phyloP scores from a whole-genome alignment of 2,113 vertebrate genomes.

The Litocranius walleri region DNA sequence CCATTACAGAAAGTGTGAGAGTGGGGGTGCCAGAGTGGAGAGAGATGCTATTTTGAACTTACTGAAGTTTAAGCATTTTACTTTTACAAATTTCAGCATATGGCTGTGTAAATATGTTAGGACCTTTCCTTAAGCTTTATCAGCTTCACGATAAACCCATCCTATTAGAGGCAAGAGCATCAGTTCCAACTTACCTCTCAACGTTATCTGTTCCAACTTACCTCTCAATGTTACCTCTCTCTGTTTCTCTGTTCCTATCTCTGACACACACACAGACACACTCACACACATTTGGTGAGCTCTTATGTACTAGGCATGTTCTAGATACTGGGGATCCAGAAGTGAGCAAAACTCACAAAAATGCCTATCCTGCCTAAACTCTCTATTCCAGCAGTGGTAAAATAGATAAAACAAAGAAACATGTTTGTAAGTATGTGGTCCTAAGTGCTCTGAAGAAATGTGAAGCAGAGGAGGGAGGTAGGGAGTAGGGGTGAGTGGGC shows the following conservation, averaged over 20 bases:
- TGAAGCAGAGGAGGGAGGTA: neutral
- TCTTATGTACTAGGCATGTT: neutral
- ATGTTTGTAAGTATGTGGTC: neutral
- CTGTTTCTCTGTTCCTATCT: neutral
- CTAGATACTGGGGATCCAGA: neutral
- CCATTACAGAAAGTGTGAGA: neutral
- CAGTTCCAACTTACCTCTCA: neutral
- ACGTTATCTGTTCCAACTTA: neutral
- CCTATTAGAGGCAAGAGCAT: neutral
- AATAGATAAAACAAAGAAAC: neutral
- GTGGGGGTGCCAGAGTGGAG: neutral
- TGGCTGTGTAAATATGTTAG: neutral
- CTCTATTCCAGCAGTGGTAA: neutral
- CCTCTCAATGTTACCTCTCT: neutral
- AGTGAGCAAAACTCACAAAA: neutral
- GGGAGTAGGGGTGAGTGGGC: neutral
- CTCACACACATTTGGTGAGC: neutral
- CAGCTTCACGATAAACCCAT: neutral
- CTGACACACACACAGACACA: neutral
- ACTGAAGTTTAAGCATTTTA: neutral
- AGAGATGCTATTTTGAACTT: neutral
- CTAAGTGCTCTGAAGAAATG: neutral
- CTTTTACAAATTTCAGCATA: neutral
- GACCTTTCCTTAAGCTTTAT: neutral
- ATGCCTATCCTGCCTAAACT: neutral